phyloP scores from a whole-genome alignment of 2,113 vertebrate species.

The Oncorhynchus kisutch region DNA sequence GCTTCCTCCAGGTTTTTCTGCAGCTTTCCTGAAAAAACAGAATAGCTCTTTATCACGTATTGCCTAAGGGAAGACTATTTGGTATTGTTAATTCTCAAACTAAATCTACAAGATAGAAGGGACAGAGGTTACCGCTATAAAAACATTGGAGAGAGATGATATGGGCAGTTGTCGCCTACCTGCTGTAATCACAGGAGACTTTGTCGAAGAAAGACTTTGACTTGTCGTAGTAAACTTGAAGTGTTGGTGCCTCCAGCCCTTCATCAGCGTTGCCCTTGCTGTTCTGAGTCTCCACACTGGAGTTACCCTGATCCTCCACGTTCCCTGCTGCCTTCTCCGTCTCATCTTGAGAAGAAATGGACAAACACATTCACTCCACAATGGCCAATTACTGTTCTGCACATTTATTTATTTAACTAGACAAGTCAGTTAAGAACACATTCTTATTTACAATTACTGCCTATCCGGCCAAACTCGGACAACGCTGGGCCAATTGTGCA shows the following conservation, averaged over 20 bases:
- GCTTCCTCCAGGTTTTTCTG: slow-evolving; percentile 61
- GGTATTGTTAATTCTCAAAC: neutral
- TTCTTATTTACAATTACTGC: no score
- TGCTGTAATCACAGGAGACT: slow-evolving; percentile 95
- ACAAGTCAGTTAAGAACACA: no score
- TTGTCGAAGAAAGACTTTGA: slow-evolving; percentile 99
- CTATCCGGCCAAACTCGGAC: no score
- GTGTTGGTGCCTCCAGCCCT: slow-evolving; percentile 79
- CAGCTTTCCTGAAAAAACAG: slow-evolving; percentile 54
- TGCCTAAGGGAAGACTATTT: neutral
- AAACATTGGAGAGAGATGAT: neutral
- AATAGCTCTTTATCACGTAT: neutral
- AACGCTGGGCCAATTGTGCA: no score
- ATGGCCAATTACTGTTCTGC: no score
- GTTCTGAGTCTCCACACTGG: slow-evolving; percentile 87
- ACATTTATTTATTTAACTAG: no score
- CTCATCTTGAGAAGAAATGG: slow-evolving; percentile 77
- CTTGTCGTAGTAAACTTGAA: slow-evolving; percentile 96
- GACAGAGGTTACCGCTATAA: neutral
- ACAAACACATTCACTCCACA: neutral
- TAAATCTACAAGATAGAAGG: neutral
- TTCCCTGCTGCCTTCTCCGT: slow-evolving; percentile 84
- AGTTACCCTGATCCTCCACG: slow-evolving; percentile 90
- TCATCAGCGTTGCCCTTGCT: slow-evolving; percentile 86
- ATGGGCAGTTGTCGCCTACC: slow-evolving; percentile 66